Evolutionary conservation across 2,888 invertebrate species (phyloP).

Genomic region (Cryptocephalus moraei): DNA sequence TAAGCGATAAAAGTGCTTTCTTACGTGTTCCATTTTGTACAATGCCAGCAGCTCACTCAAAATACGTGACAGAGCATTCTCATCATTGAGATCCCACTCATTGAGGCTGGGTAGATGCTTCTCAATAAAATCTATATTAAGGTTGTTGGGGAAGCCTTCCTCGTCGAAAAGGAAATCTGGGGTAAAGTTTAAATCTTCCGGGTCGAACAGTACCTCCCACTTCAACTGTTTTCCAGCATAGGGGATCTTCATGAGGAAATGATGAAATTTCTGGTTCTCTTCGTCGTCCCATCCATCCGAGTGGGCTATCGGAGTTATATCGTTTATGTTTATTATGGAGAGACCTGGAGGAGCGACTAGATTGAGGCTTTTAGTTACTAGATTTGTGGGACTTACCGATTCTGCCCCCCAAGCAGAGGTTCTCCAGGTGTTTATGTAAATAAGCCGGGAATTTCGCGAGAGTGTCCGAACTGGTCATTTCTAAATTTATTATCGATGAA

Average conservation of each 20-base stretch:
- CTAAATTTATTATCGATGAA: neutral
- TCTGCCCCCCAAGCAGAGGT: neutral
- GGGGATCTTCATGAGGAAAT: constrained; percentile 53
- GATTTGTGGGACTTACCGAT: neutral
- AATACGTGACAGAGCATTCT: constrained; percentile 48
- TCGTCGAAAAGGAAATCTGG: constrained; percentile 69
- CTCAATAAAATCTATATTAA: constrained; percentile 45
- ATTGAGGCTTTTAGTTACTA: neutral
- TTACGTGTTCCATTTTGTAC: constrained; percentile 56
- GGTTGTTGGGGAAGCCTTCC: constrained; percentile 50
- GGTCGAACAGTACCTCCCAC: constrained; percentile 64
- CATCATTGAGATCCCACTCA: constrained; percentile 54
- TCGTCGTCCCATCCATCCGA: neutral
- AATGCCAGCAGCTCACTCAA: constrained; percentile 50
- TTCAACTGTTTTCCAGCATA: constrained; percentile 56
- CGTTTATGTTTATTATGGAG: neutral
- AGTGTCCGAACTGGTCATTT: neutral
- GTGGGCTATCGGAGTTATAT: neutral
- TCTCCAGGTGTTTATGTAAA: neutral
- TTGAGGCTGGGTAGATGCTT: constrained; percentile 48
- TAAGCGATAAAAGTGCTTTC: neutral
- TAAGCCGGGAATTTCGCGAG: neutral
- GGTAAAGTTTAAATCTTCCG: constrained; percentile 43
- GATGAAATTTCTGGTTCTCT: neutral
- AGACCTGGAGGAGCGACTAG: neutral